These are phyloP conservation scores for Brevimyrus niger DNA, from an alignment of 2,113 vertebrate species.

Conservation along the genomic window DNA sequence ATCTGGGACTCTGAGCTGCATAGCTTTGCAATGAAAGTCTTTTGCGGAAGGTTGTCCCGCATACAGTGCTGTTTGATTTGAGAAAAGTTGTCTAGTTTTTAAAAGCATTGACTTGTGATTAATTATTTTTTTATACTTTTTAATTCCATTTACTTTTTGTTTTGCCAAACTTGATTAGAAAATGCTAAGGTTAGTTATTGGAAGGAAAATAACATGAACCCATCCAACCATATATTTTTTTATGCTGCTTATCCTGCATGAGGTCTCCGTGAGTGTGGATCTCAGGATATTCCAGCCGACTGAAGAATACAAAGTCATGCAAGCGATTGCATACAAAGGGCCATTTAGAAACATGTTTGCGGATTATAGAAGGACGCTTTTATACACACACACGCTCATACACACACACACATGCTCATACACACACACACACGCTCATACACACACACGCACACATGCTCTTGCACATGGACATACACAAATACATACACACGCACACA, in stretches of 20 bases:
- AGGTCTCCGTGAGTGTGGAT: background rate
- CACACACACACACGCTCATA: rapidly evolving
- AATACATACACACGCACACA: no score
- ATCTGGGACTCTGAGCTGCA: background rate
- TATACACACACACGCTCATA: background rate
- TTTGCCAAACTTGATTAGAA: background rate
- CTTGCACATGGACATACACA: rapidly evolving
- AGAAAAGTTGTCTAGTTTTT: background rate
- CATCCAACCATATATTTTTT: background rate
- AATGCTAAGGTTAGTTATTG: background rate
- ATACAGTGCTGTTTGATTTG: background rate
- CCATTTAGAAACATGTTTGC: background rate
- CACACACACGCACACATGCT: no score
- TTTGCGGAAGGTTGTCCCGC: background rate
- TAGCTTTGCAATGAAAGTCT: background rate
- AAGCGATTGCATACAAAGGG: background rate
- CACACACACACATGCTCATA: no score
- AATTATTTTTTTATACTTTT: background rate
- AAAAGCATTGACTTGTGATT: background rate
- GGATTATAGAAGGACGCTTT: background rate
- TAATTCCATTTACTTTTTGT: background rate
- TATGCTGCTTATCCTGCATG: background rate
- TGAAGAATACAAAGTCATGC: background rate
- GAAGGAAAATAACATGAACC: background rate
- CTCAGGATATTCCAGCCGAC: background rate